Percentiles rank a stretch among this genome's conserved stretches.
Conservation (phyloP, 2,888 invertebrate genomes). For the Ornithoptera priamus region DNA sequence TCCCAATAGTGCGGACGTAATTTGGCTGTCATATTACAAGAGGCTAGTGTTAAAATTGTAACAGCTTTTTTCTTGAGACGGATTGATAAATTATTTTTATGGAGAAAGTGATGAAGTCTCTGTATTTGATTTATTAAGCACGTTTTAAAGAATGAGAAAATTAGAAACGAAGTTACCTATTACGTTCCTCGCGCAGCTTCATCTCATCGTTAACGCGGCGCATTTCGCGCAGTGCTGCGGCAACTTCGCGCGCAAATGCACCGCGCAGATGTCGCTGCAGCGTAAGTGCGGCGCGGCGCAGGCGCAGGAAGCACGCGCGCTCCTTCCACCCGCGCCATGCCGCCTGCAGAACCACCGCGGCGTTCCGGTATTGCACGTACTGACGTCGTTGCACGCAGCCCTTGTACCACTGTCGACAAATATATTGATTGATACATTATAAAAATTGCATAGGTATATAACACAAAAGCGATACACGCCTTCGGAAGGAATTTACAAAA, state of each 20-base stretch:
- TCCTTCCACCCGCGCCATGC: slow-evolving; percentile 92
- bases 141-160: not conserved
- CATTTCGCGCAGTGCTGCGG: slow-evolving; percentile 92
- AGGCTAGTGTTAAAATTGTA: too few species aligned
- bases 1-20: too few species aligned
- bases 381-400: slow-evolving; percentile 83
- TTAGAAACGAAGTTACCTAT: slow-evolving; percentile 49
- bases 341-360: slow-evolving; percentile 88
- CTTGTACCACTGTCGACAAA: slow-evolving; percentile 79
- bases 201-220: slow-evolving; percentile 91
- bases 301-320: slow-evolving; percentile 88
- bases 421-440: not conserved
- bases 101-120: too few species aligned
- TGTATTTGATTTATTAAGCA: too few species aligned
- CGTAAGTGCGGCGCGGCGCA: slow-evolving; percentile 90
- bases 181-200: slow-evolving; percentile 85
- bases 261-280: slow-evolving; percentile 93
- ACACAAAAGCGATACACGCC: too few species aligned
- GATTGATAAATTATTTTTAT: too few species aligned
- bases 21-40: too few species aligned
- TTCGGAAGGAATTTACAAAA: too few species aligned
- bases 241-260: slow-evolving; percentile 94
- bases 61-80: too few species aligned
- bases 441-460: too few species aligned
- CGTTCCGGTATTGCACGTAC: slow-evolving; percentile 82